A percentile compares a stretch with the other conserved stretches of the same genome.
phyloP scores from a whole-genome alignment of 2,113 vertebrate species.

The Crotalus horridus region DNA sequence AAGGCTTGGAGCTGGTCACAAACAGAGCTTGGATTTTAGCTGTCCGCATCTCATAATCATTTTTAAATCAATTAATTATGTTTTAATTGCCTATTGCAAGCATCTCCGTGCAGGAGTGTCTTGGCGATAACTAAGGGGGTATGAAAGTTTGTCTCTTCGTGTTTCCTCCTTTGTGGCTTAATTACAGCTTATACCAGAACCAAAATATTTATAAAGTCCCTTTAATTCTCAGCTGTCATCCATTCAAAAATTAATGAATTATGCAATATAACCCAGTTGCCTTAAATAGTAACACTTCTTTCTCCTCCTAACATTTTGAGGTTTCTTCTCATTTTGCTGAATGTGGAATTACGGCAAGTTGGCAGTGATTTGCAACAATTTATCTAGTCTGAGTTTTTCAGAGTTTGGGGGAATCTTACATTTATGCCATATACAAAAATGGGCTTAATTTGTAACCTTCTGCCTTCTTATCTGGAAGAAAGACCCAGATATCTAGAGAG shows the following conservation, averaged over 20 bases:
- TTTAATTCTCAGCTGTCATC: neutral
- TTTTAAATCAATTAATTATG: neutral
- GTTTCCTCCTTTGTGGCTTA: neutral
- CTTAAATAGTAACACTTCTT: neutral
- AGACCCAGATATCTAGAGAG: neutral
- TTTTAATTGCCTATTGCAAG: neutral
- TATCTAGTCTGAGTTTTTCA: neutral
- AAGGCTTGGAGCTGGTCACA: neutral
- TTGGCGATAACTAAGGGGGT: neutral
- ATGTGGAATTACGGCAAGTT: neutral
- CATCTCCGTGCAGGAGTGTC: neutral
- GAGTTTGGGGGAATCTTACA: neutral
- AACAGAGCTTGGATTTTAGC: neutral
- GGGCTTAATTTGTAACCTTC: neutral
- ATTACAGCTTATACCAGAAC: neutral
- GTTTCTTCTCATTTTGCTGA: neutral
- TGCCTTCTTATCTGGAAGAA: neutral
- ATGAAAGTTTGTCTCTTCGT: neutral
- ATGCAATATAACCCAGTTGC: neutral
- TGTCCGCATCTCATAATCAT: neutral
- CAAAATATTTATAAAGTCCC: neutral
- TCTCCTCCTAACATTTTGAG: neutral
- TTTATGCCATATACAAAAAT: neutral
- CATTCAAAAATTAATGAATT: neutral
- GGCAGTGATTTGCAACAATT: neutral